Evolutionary conservation across 2,888 invertebrate species (phyloP), one percentile per base, ranked within the genome.

Genomic region (Octonoba sinensis): DNA sequence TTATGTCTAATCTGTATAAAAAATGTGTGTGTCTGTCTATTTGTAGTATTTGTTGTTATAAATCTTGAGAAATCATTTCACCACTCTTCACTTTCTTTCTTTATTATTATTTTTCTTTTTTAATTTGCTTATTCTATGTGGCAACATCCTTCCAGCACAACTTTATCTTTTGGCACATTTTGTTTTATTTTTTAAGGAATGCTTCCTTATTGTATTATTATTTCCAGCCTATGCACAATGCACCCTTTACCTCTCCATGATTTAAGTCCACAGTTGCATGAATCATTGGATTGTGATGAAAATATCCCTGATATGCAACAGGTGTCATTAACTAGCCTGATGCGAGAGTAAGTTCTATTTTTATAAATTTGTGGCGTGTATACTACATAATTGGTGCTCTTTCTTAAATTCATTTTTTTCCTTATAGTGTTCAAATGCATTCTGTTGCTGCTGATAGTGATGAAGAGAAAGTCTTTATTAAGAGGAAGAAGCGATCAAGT

Each of bases 401-500:
- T 62, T 15, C 36, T 54, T n/a, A 74, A 46, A n/a, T 56, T 24
- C 15, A 20, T 65, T 22, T 12, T 67, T 77, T 64, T 73, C 22
- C 59, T 66, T 65, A 57, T 51, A 78, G 83, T 73, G 82, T 71
- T 20, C 82, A 82, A 56, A 72, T 78, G 71, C 65, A 81, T 72
- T 69, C 75, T 27, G 70, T 60, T 36, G 65, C 75, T 27, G 82
- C 51, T 56, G 85, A 85, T 20, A 84, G 84, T 78, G 86, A 86
- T 75, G 85, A 86, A 78, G 91, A 92, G 85, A 93, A 93, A 87
- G 93, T 94, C 87, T 92, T 94, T 27, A 95, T 95, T 87, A 96
- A 96, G 88, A 90, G 95, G 86, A 91, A 95, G 86, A 96, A 96
- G 90, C 91, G 96, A 70, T 95, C 95, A 70, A 96, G 96, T 85